A percentile compares a stretch with the other conserved stretches of the same genome.
phyloP scores from a whole-genome alignment of 2,888 invertebrate genomes.

The Nasonovia ribisnigri region DNA sequence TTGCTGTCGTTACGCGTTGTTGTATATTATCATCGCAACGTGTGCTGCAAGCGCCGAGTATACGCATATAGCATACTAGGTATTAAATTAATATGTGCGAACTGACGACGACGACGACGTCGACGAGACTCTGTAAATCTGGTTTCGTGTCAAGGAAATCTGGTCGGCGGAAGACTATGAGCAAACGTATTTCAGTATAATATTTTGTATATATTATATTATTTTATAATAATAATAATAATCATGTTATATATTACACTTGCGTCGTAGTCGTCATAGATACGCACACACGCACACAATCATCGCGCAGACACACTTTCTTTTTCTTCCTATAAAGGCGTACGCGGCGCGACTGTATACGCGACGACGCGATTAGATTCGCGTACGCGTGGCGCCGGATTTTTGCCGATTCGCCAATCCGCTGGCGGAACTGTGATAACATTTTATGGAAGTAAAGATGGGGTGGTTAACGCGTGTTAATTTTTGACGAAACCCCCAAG shows the following conservation, averaged over 20 bases:
- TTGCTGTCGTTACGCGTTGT: slow-evolving; percentile 10
- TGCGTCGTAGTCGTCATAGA: neutral
- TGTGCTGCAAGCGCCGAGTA: neutral
- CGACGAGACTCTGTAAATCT: slow-evolving; percentile 44
- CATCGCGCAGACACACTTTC: slow-evolving; percentile 17
- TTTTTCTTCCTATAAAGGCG: slow-evolving; percentile 42
- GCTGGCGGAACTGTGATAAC: no score
- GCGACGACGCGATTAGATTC: neutral
- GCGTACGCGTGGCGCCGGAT: neutral
- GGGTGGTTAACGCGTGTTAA: no score
- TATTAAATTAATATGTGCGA: neutral
- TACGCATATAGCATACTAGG: neutral
- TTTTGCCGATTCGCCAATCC: neutral
- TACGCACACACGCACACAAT: neutral
- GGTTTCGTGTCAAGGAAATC: slow-evolving; percentile 64
- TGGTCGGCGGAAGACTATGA: slow-evolving; percentile 51
- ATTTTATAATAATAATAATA: slow-evolving; percentile 4
- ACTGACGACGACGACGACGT: neutral
- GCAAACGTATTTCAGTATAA: neutral
- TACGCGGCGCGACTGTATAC: neutral
- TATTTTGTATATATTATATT: neutral
- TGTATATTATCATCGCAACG: neutral
- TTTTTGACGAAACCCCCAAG: neutral
- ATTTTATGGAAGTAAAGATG: no score
- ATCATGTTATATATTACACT: neutral